A percentile compares a stretch with the other conserved stretches of the same genome.
Conservation (phyloP, 2,888 invertebrate genomes). For the Erebia epiphron region DNA sequence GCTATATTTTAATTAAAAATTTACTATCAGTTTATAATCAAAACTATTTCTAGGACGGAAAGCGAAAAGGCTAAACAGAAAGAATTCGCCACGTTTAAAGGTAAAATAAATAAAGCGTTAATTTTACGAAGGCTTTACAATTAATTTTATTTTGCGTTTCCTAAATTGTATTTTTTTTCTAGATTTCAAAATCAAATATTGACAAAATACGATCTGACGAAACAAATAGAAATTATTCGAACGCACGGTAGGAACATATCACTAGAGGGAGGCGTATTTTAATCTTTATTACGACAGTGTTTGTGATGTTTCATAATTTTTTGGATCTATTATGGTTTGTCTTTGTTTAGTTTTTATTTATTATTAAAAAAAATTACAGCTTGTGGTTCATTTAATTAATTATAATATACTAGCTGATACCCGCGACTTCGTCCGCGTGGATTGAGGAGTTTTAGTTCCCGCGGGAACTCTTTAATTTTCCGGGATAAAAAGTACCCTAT, state of each 20-base stretch:
- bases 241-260: neutral
- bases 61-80: slow-evolving; percentile 52
- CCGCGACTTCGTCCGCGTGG: no score
- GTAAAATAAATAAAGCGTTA: slow-evolving; percentile 26
- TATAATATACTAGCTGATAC: no score
- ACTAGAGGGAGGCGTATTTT: neutral
- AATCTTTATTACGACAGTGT: neutral
- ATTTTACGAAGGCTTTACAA: neutral
- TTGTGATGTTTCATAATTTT: neutral
- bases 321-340: neutral
- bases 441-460: no score
- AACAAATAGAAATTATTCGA: neutral
- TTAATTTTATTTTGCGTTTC: neutral
- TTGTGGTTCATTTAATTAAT: neutral
- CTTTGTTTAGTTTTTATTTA: neutral
- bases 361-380: neutral
- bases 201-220: slow-evolving; percentile 22
- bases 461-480: no score
- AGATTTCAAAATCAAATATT: slow-evolving; percentile 34
- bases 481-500: no score
- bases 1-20: no score
- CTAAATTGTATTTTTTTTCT: neutral
- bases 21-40: neutral
- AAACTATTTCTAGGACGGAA: slow-evolving; percentile 36
- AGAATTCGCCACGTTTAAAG: slow-evolving; percentile 47